A percentile compares a stretch with the other conserved stretches of the same genome.
Evolutionary conservation across 2,888 invertebrate species (phyloP).

Genomic region (Lasioglossum leucozonium): DNA sequence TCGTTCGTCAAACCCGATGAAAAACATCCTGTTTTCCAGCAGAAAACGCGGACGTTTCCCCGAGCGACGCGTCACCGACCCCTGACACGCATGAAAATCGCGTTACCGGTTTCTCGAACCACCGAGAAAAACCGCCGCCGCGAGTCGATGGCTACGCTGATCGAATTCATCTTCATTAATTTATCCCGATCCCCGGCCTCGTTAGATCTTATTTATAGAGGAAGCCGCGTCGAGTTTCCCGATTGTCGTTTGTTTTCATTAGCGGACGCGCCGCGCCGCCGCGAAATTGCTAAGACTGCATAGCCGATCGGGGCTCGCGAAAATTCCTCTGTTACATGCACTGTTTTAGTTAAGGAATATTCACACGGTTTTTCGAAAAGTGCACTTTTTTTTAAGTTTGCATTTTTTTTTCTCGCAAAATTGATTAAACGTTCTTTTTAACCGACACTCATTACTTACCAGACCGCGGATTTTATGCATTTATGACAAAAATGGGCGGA

Average conservation of each 20-base stretch:
- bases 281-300: not conserved
- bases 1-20: slow-evolving; percentile 55
- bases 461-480: too few relatives aligned
- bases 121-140: not conserved
- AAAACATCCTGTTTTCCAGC: slow-evolving; percentile 60
- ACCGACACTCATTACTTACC: too few relatives aligned
- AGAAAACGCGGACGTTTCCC: not conserved
- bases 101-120: not conserved
- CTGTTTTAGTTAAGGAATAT: not conserved
- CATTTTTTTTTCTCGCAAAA: not conserved
- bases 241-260: slow-evolving; percentile 10
- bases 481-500: too few relatives aligned
- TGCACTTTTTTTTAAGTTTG: not conserved
- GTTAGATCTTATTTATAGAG: slow-evolving; percentile 6
- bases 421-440: too few relatives aligned
- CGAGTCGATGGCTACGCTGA: not conserved
- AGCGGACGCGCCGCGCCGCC: not conserved
- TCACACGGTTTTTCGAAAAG: not conserved
- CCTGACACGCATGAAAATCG: slow-evolving; percentile 14
- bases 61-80: not conserved
- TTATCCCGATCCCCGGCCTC: not conserved
- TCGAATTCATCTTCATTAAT: slow-evolving; percentile 15
- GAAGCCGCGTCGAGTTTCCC: not conserved
- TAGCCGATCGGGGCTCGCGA: not conserved
- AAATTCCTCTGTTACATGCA: not conserved